Conservation (phyloP, 2,797 vertebrate species). For the Chloroceryle amazona region DNA sequence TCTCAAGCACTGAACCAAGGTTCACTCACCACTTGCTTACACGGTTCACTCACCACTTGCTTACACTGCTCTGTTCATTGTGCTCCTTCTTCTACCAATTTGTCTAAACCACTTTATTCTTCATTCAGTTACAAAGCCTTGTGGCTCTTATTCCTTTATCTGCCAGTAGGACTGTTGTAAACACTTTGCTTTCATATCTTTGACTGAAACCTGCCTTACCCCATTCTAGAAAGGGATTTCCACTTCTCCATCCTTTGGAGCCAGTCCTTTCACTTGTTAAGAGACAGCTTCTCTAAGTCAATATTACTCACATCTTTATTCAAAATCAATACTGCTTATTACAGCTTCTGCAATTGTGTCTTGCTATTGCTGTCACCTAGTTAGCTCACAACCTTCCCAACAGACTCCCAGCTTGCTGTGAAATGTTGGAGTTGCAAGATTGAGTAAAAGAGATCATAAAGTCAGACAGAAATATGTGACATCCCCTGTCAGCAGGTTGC, state of each 20-base stretch:
- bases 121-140: not conserved
- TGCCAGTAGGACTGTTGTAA: not conserved
- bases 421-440: not conserved
- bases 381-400: not conserved
- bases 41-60: not conserved
- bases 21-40: not conserved
- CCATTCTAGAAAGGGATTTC: not conserved
- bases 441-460: conserved; percentile 15
- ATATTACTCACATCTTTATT: conserved; percentile 39
- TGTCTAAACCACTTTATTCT: not conserved
- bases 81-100: not conserved
- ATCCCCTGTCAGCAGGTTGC: not conserved
- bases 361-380: not conserved
- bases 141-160: not conserved
- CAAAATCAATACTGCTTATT: conserved; percentile 55
- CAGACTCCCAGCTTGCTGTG: conserved; percentile 24
- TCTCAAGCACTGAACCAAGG: not conserved
- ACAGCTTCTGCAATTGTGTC: conserved; percentile 53
- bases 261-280: not conserved
- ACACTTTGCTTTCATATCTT: not conserved
- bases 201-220: not conserved
- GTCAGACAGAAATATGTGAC: not conserved
- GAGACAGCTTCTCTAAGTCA: conserved; percentile 11
- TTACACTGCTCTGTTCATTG: not conserved
- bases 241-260: not conserved